A percentile compares a stretch with the other conserved stretches of the same genome.
These are phyloP conservation scores for Xiphophorus couchianus DNA, from an alignment of 2,113 vertebrate species.

Conservation along the genomic window DNA sequence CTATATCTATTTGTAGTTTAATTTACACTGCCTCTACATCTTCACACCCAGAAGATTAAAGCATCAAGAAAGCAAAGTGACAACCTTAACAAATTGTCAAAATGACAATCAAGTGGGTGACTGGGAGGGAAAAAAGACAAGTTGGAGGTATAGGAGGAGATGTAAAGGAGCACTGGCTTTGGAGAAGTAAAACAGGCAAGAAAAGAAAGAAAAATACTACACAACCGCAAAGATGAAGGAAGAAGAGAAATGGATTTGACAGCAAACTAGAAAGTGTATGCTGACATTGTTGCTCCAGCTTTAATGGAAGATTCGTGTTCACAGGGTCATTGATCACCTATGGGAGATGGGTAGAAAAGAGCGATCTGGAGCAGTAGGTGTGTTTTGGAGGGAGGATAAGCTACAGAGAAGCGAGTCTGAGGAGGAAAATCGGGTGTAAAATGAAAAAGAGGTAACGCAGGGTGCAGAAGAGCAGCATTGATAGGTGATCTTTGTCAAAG, in stretches of 20 bases:
- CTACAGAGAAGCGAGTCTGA: slow-evolving; percentile 13
- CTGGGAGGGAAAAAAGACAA: background rate
- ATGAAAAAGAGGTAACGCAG: slow-evolving; percentile 2
- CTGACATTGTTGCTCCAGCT: slow-evolving; percentile 47
- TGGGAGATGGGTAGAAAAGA: slow-evolving; percentile 30
- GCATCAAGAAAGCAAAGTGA: background rate
- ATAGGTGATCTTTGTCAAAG: background rate
- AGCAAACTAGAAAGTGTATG: slow-evolving; percentile 33
- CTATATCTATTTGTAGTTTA: slow-evolving; percentile 7
- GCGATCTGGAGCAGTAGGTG: slow-evolving; percentile 32
- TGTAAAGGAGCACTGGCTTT: background rate
- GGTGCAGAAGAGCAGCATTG: background rate
- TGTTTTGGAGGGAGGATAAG: slow-evolving; percentile 12
- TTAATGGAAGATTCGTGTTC: slow-evolving; percentile 79
- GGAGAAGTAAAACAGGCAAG: background rate
- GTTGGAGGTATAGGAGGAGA: background rate
- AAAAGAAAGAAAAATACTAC: slow-evolving; percentile 1
- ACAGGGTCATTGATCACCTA: slow-evolving; percentile 65
- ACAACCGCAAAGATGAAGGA: slow-evolving; percentile 14
- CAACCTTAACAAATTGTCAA: background rate
- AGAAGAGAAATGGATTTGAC: slow-evolving; percentile 2
- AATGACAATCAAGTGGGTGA: background rate
- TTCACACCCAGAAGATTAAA: background rate
- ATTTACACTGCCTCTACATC: too few relatives aligned
- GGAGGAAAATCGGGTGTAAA: background rate